Evolutionary conservation across 2,888 invertebrate species (phyloP), one percentile per base, ranked within the genome.

Genomic region (Ormyrus pomaceus): DNA sequence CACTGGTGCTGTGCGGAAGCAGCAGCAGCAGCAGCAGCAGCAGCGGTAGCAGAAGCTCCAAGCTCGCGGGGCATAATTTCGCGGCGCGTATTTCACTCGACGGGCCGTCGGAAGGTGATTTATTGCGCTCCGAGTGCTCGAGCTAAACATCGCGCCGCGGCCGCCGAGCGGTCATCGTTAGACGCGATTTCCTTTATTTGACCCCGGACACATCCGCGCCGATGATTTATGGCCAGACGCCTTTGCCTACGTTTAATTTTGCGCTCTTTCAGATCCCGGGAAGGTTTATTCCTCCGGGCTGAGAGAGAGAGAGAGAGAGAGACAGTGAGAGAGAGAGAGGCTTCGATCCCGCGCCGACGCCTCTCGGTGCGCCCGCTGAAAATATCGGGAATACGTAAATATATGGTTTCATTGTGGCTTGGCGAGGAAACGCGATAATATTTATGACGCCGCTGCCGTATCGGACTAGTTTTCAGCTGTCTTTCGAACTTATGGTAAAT

Each of bases 331-430:
- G 45, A 55, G 45, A 55, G 34, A 34, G 13, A 9, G 45, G 55
- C 56, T 6, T 59, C 5, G 55, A 6, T 10, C 70, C 10, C 19
- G 13, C 69, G 45, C 13, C 9, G 10, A 45, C 10, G 34, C 10
- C 13, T 13, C 19, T 13, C 19, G 10, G 51, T 53, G 45, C 61
- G 55, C 11, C 8, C n/a, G 11, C 59, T 55, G 82, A 72, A 80
- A 82, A 78, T 83, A 83, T 82, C 64, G 69, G 56, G 45, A 50
- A 13, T 51, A 53, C 34, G 56, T 59, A 46, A 34, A 62, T 70
- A 45, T 66, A 56, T 13, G 56, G 50, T 59, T 64, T 76, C 62
- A 56, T 70, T 77, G 70, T 70, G 62, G 64, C 61, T 9, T 46
- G 53, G 55, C 19, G 46, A 45, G 46, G 61, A 69, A 45, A 61